phyloP scores from a whole-genome alignment of 2,888 invertebrate species.

The Galerucella nymphaeae region DNA sequence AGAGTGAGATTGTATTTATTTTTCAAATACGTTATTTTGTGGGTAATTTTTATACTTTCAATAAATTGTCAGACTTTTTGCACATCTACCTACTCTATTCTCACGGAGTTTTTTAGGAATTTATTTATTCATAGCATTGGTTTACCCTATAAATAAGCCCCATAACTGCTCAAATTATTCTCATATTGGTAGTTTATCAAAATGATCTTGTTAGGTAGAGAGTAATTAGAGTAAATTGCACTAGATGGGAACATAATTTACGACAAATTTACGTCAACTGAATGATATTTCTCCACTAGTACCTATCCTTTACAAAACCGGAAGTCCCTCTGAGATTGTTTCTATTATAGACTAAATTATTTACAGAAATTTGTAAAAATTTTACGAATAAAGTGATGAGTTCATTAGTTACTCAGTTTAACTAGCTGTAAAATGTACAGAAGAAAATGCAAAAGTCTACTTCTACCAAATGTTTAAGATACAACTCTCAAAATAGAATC shows the following conservation, averaged over 20 bases:
- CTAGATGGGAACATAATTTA: conserved; percentile 39
- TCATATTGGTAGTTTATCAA: conserved; percentile 27
- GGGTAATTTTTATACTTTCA: too few relatives aligned
- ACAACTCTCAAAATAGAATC: neutral
- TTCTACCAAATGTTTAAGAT: neutral
- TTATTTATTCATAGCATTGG: neutral
- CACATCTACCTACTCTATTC: too few relatives aligned
- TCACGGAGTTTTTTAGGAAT: too few relatives aligned
- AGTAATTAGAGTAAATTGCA: conserved; percentile 41
- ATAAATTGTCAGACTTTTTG: too few relatives aligned
- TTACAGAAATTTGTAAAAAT: too few relatives aligned
- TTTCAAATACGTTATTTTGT: too few relatives aligned
- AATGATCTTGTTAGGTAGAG: conserved; percentile 31
- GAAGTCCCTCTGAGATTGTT: too few relatives aligned
- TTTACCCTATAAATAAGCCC: neutral
- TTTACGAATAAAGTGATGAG: too few relatives aligned
- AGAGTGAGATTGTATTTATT: neutral
- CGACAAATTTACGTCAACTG: conserved; percentile 37
- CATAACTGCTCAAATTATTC: neutral
- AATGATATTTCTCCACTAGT: conserved; percentile 40
- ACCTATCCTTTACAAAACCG: neutral
- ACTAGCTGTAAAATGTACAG: too few relatives aligned
- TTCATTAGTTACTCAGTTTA: too few relatives aligned
- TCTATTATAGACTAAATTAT: too few relatives aligned
- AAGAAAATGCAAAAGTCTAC: too few relatives aligned